Evolutionary conservation across 2,113 vertebrate genomes (phyloP), one percentile per base, ranked within the genome.

Genomic region (Trinectes maculatus): DNA sequence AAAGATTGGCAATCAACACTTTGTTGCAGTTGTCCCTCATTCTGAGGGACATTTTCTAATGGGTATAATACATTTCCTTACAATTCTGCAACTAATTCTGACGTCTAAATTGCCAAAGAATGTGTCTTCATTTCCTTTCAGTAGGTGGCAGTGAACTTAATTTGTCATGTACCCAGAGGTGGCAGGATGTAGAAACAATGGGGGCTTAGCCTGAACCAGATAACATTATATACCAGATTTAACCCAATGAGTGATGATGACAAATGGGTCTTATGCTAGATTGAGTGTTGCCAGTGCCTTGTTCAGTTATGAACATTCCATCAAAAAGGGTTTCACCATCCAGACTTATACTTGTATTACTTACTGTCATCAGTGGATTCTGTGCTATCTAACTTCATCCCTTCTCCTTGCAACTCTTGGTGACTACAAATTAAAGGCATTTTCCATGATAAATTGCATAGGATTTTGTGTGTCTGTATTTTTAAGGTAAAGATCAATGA

Each of bases 11-110:
- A 53, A 49, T 73, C 46, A 46, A 74, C 76, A 73, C 66, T 80
- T 73, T 26, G 21, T 37, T 47, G 48, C 18, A 13, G 25, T 54
- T 61, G n/a, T n/a, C 69, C 61, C 62, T 72, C 33, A 49, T 71
- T 66, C 34, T 39, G 33, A 25, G 24, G 47, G 75, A 66, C 56
- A 49, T 82, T 81, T 70, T 39, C 67, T 73, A 76, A 39, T 56
- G 33, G 34, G 52, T 48, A 34, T 84, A 74, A 77, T 77, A 80
- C 74, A 77, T 79, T 73, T 59, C 64, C 67, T 84, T 69, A 71
- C 21, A 54, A 40, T 74, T 73, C 75, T 57, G 53, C 55, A n/a
- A 26, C 63, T 76, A 80, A 79, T 88, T 44, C 29, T 22, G 49
- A 13, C 1, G 48, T 12, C 19, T 44, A 78, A 76, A 79, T 65